Conservation (phyloP, 2,113 vertebrate species). For the Isurus oxyrinchus region DNA sequence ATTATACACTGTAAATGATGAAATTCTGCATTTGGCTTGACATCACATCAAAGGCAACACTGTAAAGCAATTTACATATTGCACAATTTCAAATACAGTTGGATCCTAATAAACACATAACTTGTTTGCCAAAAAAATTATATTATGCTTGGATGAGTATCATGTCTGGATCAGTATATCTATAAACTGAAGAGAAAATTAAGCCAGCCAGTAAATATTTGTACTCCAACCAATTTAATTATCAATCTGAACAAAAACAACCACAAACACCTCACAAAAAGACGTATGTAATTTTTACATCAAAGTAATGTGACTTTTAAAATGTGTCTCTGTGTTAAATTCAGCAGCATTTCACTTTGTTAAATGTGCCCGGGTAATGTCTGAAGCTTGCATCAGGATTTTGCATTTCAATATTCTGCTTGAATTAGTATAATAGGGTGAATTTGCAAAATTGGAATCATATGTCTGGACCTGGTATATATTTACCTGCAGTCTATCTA, state of each 20-base stretch:
- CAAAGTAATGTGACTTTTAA: not conserved
- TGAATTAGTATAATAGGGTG: not conserved
- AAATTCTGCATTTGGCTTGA: slow-evolving; percentile 33
- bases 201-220: slow-evolving; percentile 35
- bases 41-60: slow-evolving; percentile 24
- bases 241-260: slow-evolving; percentile 34
- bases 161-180: slow-evolving; percentile 31
- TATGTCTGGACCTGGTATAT: not conserved
- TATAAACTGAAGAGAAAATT: slow-evolving; percentile 32
- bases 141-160: slow-evolving; percentile 33
- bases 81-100: slow-evolving; percentile 35
- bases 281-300: slow-evolving; percentile 16
- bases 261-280: slow-evolving; percentile 19
- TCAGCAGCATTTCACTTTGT: not conserved
- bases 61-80: slow-evolving; percentile 34
- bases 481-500: not conserved
- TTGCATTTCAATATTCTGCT: not conserved
- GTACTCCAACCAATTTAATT: slow-evolving; percentile 35
- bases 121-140: slow-evolving; percentile 24
- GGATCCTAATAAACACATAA: slow-evolving; percentile 32
- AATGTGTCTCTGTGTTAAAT: slow-evolving; percentile 19
- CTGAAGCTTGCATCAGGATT: not conserved
- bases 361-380: not conserved
- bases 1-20: slow-evolving; percentile 1
- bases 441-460: not conserved